Evolutionary conservation across 1,140 invertebrate species (phyloP).

Genomic region (Stegodyphus mimosarum): DNA sequence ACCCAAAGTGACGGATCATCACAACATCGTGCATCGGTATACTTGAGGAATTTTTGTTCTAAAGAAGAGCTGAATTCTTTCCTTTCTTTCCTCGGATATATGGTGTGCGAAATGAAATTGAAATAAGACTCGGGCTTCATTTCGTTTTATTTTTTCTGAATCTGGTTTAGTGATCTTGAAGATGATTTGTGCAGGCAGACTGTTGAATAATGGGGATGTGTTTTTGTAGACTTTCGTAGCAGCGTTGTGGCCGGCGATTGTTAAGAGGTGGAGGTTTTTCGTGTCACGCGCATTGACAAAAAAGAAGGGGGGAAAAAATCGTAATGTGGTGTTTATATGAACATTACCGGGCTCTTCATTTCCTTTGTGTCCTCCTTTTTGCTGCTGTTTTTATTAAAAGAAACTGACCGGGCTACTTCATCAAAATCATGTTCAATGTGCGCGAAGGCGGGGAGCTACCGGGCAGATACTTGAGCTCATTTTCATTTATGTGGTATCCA

Average conservation of each 20-base stretch:
- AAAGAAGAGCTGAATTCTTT: neutral
- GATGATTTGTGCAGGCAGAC: slow-evolving; percentile 27
- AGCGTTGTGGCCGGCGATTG: neutral
- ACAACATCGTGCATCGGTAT: neutral
- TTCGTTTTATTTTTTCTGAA: neutral
- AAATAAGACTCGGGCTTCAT: slow-evolving; percentile 13
- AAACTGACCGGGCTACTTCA: neutral
- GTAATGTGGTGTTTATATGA: slow-evolving; percentile 7
- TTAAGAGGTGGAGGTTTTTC: slow-evolving; percentile 17
- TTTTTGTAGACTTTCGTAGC: neutral
- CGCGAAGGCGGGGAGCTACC: no score
- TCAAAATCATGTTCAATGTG: no score
- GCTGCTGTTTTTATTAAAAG: neutral
- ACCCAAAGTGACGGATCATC: neutral
- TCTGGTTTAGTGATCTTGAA: slow-evolving; percentile 16
- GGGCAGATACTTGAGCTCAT: no score
- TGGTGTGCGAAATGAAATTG: slow-evolving; percentile 39
- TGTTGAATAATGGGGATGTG: neutral
- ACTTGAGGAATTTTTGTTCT: neutral
- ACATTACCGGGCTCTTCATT: neutral
- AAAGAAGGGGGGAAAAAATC: neutral
- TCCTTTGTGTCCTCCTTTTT: neutral
- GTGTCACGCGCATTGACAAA: slow-evolving; percentile 11
- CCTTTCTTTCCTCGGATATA: neutral
- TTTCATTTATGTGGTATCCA: no score